Conservation (phyloP, 2,797 vertebrate genomes). For the Pagetopsis macropterus region DNA sequence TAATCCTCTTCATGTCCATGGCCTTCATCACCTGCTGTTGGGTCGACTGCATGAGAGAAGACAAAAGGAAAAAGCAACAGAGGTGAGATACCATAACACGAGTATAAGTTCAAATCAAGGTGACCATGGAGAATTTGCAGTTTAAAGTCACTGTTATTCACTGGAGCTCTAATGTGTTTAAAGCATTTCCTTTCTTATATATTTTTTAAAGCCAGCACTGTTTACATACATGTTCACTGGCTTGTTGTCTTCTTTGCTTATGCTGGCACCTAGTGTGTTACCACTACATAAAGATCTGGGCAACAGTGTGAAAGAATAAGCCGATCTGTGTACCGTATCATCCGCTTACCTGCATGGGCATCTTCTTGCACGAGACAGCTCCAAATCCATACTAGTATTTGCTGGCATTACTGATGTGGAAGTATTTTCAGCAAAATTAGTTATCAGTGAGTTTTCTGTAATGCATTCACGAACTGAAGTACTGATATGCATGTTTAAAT, state of each 20-base stretch:
- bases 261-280: not conserved
- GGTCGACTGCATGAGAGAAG: slow-evolving; percentile 86
- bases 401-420: too few relatives aligned
- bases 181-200: not conserved
- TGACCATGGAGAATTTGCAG: not conserved
- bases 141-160: not conserved
- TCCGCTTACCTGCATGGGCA: not conserved
- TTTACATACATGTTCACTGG: not conserved
- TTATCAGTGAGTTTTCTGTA: not conserved
- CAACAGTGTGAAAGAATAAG: not conserved
- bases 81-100: slow-evolving; percentile 54
- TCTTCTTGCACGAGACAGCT: not conserved
- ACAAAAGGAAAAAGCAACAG: slow-evolving; percentile 76
- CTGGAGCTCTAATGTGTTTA: not conserved
- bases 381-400: too few relatives aligned
- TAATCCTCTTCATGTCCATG: slow-evolving; percentile 93
- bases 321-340: not conserved
- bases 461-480: slow-evolving; percentile 19
- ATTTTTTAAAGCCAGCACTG: not conserved
- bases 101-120: not conserved
- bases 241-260: not conserved
- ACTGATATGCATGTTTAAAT: not conserved
- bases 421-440: too few relatives aligned
- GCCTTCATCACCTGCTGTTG: slow-evolving; percentile 94
- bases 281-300: not conserved